phyloP scores from a whole-genome alignment of 2,113 vertebrate genomes.

The Oceanodroma tethys region DNA sequence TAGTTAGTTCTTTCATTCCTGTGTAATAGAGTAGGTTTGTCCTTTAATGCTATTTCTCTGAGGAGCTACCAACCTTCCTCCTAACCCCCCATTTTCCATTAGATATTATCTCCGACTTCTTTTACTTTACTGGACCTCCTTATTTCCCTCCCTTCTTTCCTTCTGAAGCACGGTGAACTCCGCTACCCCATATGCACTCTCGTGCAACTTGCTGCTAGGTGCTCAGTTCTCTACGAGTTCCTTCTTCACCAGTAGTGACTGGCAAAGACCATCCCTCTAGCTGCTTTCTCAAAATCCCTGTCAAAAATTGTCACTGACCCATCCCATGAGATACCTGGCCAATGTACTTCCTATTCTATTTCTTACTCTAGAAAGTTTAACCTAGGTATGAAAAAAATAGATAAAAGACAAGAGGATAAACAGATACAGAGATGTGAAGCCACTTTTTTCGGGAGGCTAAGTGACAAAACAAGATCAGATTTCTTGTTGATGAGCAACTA shows the following conservation, averaged over 20 bases:
- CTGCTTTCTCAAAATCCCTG: background rate
- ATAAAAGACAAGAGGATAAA: background rate
- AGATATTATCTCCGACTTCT: background rate
- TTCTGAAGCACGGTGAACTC: background rate
- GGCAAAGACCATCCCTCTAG: background rate
- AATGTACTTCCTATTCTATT: background rate
- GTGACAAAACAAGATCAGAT: background rate
- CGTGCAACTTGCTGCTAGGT: background rate
- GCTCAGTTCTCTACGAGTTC: background rate
- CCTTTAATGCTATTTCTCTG: background rate
- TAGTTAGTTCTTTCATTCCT: background rate
- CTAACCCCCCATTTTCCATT: background rate
- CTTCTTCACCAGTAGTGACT: background rate
- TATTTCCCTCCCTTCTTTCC: background rate
- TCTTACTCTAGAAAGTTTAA: background rate
- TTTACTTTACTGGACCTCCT: background rate
- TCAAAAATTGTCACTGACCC: background rate
- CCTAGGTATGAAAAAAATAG: background rate
- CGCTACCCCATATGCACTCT: background rate
- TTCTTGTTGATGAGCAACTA: background rate
- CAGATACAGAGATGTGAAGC: background rate
- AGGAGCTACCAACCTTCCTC: background rate
- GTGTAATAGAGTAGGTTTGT: background rate
- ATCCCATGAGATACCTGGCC: background rate
- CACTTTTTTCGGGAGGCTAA: background rate